Evolutionary conservation across 2,113 vertebrate genomes (phyloP).

Genomic region (Zosterops pallidus): DNA sequence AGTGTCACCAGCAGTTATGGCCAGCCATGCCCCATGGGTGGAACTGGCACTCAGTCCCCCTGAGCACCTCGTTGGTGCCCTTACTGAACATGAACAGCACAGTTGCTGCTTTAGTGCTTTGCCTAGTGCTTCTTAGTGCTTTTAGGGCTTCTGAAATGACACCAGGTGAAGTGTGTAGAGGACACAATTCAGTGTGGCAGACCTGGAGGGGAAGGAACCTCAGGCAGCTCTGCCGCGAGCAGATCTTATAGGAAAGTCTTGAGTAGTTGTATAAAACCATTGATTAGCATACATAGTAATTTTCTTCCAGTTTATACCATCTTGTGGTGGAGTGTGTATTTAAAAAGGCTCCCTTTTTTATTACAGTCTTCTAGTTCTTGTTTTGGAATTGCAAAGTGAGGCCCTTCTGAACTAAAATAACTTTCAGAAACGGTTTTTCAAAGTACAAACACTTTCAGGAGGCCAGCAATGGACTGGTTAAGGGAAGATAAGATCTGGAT

Average conservation of each 20-base stretch:
- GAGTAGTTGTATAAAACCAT: conserved; percentile 52
- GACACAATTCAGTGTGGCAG: background rate
- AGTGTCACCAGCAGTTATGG: conserved; percentile 36
- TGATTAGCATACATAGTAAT: conserved; percentile 66
- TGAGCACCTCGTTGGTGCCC: background rate
- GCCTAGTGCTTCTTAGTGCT: background rate
- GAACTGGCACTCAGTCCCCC: conserved; percentile 33
- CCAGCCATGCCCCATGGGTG: background rate
- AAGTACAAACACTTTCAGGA: background rate
- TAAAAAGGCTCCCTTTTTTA: conserved; percentile 51
- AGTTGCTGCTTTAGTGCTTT: conserved; percentile 43
- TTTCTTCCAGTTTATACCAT: conserved; percentile 62
- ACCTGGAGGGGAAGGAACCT: background rate
- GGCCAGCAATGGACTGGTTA: conserved; percentile 16
- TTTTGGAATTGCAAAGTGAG: conserved; percentile 57
- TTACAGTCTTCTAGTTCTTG: conserved; percentile 52
- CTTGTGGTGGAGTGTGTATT: conserved; percentile 37
- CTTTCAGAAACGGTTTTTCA: conserved; percentile 12
- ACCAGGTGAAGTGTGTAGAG: background rate
- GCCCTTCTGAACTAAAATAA: conserved; percentile 52
- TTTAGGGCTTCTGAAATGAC: background rate
- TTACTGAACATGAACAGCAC: conserved; percentile 25
- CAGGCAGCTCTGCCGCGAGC: background rate
- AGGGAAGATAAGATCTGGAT: background rate
- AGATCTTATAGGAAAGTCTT: conserved; percentile 37